These are phyloP conservation scores for Lycaena phlaeas DNA, from an alignment of 2,888 invertebrate species.

Conservation along the genomic window DNA sequence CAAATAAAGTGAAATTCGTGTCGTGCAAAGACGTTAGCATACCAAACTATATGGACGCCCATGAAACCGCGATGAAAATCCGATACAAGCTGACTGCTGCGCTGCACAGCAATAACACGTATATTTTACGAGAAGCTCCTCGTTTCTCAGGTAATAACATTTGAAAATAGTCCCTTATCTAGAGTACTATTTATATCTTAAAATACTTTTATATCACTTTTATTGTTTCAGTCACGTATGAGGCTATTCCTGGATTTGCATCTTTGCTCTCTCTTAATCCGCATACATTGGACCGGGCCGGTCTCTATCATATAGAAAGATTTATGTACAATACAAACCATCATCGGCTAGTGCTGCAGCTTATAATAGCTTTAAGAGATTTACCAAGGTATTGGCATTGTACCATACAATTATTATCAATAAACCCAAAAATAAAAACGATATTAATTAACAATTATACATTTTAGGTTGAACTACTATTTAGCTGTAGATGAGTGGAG, in stretches of 20 bases:
- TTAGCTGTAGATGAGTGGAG: conserved; percentile 72
- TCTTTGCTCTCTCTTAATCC: conserved; percentile 66
- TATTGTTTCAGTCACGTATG: conserved; percentile 58
- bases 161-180: not conserved
- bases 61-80: conserved; percentile 63
- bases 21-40: conserved; percentile 69
- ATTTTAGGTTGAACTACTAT: conserved; percentile 67
- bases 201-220: conserved; percentile 9
- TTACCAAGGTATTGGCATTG: conserved; percentile 66
- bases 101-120: conserved; percentile 60
- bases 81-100: conserved; percentile 57
- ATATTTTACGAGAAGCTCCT: conserved; percentile 55
- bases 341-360: conserved; percentile 59
- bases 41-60: conserved; percentile 64
- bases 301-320: conserved; percentile 51
- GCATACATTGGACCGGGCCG: conserved; percentile 59
- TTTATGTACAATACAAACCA: conserved; percentile 56
- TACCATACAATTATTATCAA: not conserved
- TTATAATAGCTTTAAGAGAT: conserved; percentile 68
- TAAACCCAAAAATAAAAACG: not conserved
- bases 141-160: conserved; percentile 53
- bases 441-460: conserved; percentile 2
- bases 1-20: conserved; percentile 52
- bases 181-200: not conserved
- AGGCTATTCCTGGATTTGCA: conserved; percentile 66